Evolutionary conservation across 2,113 vertebrate species (phyloP), one percentile per base, ranked within the genome.

Genomic region (Archilochus colubris): DNA sequence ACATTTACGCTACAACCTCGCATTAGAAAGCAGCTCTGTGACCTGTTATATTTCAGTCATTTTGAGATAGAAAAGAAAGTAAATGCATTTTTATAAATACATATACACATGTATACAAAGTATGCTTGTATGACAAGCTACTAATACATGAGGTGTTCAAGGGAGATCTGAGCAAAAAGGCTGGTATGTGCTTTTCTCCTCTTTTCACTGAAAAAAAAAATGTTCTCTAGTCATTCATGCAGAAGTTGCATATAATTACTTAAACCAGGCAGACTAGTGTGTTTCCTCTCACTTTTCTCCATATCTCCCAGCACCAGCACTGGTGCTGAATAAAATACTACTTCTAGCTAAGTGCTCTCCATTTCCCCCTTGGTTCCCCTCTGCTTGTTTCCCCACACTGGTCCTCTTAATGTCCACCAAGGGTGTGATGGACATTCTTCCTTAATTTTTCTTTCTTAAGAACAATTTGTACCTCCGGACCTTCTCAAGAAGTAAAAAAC

Each of bases 71-170:
- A 91, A 72, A 18, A 50, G n/a, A 86, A 82, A 80, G 15, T 25
- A 73, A 82, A 59, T 44, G 24, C 10, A n/a, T 74, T 38, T 25
- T 53, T 7, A 4, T 20, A 64, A 64, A 36, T 9, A 3, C 61
- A 6, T n/a, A 48, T 44, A 21, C 3, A 51, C 0, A 1, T 5
- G 6, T 67, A n/a, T 55, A 66, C 31, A 8, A 61, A 36, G 3
- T 62, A 28, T 38, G 11, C 23, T 57, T 46, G 10, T 48, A 33
- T 74, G 33, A 57, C 59, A 16, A 74, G 23, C 11, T 84, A 40
- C 14, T 73, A 19, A 86, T 27, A 44, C 6, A 19, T 61, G 3
- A 80, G 23, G 17, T 36, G 19, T 58, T 96, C 4, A 2, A n/a
- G 40, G 38, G 15, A 58, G 12, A 80, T 20, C 36, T 67, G 43